Evolutionary conservation across 2,888 invertebrate genomes (phyloP).

Genomic region (Choreutis nemorana): DNA sequence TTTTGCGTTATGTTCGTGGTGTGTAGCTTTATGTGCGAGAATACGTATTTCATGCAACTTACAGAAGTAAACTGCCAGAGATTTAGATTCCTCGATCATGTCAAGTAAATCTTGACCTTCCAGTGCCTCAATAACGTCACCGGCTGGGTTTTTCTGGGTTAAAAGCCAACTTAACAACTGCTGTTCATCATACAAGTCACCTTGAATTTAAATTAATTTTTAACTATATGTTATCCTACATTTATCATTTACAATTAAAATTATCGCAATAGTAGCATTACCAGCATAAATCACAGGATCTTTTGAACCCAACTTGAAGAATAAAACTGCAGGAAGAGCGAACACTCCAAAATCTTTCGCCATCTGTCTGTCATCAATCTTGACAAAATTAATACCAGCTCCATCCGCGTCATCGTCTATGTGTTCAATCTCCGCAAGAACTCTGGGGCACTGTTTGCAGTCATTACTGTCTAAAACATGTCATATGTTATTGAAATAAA

Average conservation of each 20-base stretch:
- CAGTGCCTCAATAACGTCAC: slow-evolving; percentile 88
- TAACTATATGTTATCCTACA: not conserved
- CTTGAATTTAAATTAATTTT: slow-evolving; percentile 35
- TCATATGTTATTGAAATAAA: too few relatives aligned
- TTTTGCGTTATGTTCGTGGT: slow-evolving; percentile 20
- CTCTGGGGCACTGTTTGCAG: slow-evolving; percentile 92
- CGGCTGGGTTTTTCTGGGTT: slow-evolving; percentile 91
- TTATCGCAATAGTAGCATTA: slow-evolving; percentile 22
- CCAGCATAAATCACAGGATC: slow-evolving; percentile 93
- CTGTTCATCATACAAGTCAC: slow-evolving; percentile 87
- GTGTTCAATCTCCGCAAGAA: slow-evolving; percentile 87
- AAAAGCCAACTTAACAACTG: slow-evolving; percentile 90
- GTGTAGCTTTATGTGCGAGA: slow-evolving; percentile 17
- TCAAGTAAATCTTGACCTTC: slow-evolving; percentile 81
- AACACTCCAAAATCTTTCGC: slow-evolving; percentile 90
- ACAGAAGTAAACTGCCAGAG: slow-evolving; percentile 93
- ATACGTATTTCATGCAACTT: too few relatives aligned
- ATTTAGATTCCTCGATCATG: slow-evolving; percentile 80
- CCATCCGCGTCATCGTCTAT: slow-evolving; percentile 93
- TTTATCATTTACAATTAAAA: not conserved
- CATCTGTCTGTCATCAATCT: slow-evolving; percentile 88
- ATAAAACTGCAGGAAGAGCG: slow-evolving; percentile 88
- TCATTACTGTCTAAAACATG: slow-evolving; percentile 89
- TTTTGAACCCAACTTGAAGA: slow-evolving; percentile 86
- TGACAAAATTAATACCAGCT: slow-evolving; percentile 91